phyloP scores from a whole-genome alignment of 2,113 vertebrate species.

The Bothrops jararaca region DNA sequence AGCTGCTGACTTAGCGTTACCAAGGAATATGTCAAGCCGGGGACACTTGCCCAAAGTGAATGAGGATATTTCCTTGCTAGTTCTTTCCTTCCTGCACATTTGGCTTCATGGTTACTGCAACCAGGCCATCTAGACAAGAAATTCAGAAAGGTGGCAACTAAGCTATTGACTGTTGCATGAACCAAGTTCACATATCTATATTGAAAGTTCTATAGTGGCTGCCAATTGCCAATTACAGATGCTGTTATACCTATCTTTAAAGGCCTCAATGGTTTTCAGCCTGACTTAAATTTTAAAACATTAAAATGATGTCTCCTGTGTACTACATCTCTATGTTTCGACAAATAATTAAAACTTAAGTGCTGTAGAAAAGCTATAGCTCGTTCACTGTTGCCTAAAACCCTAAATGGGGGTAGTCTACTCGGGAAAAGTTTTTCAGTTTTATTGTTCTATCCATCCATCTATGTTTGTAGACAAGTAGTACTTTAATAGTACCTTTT shows the following conservation, averaged over 20 bases:
- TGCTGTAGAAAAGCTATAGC: neutral
- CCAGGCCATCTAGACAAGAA: neutral
- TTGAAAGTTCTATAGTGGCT: neutral
- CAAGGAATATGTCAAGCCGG: neutral
- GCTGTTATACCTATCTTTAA: neutral
- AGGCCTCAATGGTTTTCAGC: neutral
- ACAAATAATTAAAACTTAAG: neutral
- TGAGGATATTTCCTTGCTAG: neutral
- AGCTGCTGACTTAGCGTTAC: neutral
- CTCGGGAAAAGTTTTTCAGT: neutral
- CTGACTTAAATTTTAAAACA: neutral
- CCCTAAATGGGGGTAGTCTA: neutral
- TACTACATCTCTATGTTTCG: neutral
- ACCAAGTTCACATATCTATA: neutral
- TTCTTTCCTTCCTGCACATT: neutral
- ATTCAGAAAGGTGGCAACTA: neutral
- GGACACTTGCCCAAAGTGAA: neutral
- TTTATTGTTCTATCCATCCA: neutral
- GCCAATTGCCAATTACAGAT: neutral
- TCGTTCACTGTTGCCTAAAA: neutral
- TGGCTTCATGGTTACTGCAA: neutral
- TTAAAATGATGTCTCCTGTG: neutral
- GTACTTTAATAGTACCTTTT: neutral
- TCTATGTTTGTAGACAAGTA: neutral
- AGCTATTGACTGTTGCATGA: neutral